These are phyloP conservation scores for Heterotilapia buettikoferi DNA, from an alignment of 2,113 vertebrate genomes.

Conservation along the genomic window DNA sequence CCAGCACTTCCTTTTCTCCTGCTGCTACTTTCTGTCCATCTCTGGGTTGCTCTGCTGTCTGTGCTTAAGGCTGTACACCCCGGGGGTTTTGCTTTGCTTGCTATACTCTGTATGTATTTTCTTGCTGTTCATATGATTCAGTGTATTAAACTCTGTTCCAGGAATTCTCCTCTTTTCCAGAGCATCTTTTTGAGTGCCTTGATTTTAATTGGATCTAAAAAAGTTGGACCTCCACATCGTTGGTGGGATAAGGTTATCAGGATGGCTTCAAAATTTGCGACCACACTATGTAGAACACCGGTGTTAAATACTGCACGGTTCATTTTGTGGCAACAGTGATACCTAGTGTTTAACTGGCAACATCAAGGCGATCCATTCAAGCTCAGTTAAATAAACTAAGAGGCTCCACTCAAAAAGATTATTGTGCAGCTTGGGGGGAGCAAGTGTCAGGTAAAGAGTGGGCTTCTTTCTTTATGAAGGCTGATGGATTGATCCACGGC, in stretches of 20 bases:
- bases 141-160: background rate
- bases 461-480: background rate
- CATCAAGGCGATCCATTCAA: fast-evolving
- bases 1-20: background rate
- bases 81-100: fast-evolving
- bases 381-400: background rate
- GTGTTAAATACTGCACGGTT: background rate
- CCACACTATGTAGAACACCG: fast-evolving
- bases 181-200: background rate
- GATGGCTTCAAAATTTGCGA: background rate
- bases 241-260: background rate
- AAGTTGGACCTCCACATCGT: background rate
- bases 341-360: background rate
- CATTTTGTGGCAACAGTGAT: background rate
- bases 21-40: background rate
- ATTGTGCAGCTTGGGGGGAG: fast-evolving
- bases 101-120: background rate
- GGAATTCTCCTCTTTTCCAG: background rate
- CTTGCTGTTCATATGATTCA: background rate
- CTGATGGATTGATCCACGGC: background rate
- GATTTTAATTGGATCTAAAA: background rate
- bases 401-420: background rate
- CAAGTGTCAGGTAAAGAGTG: background rate
- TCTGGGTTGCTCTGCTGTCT: background rate
- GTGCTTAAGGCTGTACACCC: background rate